Evolutionary conservation across 2,113 vertebrate genomes (phyloP), one percentile per base, ranked within the genome.

Genomic region (Maccullochella peelii): DNA sequence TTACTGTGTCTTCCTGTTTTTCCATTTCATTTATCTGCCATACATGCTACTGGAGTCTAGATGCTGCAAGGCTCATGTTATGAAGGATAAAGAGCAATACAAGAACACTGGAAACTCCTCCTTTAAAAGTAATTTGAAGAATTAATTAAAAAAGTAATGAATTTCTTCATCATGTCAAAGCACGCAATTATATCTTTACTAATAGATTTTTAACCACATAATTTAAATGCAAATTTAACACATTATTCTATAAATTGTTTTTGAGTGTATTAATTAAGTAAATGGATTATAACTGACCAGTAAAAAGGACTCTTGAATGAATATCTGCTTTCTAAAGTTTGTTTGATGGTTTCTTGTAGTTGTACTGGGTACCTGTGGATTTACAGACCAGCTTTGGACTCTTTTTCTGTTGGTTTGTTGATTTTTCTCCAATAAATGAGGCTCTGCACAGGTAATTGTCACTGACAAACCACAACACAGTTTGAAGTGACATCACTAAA

Each of bases 281-380:
- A 59, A 69, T 69, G 2, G 21, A 62, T 74, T 69, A 73, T 44
- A 47, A 50, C 67, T 63, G 15, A 71, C 38, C 27, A 54, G 20
- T 44, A 21, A 66, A 55, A 66, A 10, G n/a, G n/a, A n/a, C 58
- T 52, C 23, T 38, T 66, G 25, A 50, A 55, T 63, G 27, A n/a
- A 50, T 52, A 58, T 30, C 12, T 16, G 12, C 33, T 75, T 52
- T 65, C 44, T n/a, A 76, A 76, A 62, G 42, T 84, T 68, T 67
- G 42, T 42, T 63, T 44, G 5, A 42, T 38, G 52, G 6, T 21
- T 20, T 42, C 33, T 44, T 18, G 23, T 27, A 40, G 70, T 44
- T 73, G 21, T 67, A 23, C 49, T 67, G 25, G 25, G 16, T 25
- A 65, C 49, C 40, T 36, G 50, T 77, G 27, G 52, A 67, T 67